These are phyloP conservation scores for Heliconius hermathena DNA, from an alignment of 1,140 invertebrate genomes.

Conservation along the genomic window DNA sequence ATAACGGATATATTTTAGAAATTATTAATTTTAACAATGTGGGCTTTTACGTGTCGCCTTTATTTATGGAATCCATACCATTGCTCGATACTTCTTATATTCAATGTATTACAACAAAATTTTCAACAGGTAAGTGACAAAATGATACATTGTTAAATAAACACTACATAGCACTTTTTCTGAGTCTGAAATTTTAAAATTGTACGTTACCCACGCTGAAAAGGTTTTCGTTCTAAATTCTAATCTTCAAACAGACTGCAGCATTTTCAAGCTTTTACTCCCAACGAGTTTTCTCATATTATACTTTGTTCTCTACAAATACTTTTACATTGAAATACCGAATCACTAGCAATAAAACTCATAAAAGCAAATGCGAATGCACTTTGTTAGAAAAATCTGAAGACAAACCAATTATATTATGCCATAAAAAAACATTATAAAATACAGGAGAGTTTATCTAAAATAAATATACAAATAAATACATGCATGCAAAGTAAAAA, in stretches of 20 bases:
- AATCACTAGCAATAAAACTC: background rate
- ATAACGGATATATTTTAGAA: conserved; percentile 27
- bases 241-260: conserved; percentile 11
- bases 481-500: background rate
- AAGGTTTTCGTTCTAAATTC: conserved; percentile 9
- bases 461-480: background rate
- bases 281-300: conserved; percentile 11
- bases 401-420: background rate
- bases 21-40: conserved; percentile 28
- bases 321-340: conserved; percentile 5
- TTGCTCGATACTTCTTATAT: no score
- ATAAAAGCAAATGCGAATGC: background rate
- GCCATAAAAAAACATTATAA: no score
- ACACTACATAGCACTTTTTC: background rate
- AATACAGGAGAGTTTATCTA: no score
- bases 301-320: background rate
- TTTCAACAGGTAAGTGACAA: background rate
- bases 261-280: conserved; percentile 1
- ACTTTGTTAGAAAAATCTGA: background rate
- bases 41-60: conserved; percentile 8
- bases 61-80: background rate
- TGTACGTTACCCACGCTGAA: background rate
- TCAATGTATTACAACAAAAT: background rate
- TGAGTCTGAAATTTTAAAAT: background rate
- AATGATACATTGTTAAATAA: background rate